Percentiles rank a stretch among this genome's conserved stretches.
These are phyloP conservation scores for Flabesymbios commensalis DNA, from an alignment of 2,888 invertebrate genomes.

Conservation along the genomic window DNA sequence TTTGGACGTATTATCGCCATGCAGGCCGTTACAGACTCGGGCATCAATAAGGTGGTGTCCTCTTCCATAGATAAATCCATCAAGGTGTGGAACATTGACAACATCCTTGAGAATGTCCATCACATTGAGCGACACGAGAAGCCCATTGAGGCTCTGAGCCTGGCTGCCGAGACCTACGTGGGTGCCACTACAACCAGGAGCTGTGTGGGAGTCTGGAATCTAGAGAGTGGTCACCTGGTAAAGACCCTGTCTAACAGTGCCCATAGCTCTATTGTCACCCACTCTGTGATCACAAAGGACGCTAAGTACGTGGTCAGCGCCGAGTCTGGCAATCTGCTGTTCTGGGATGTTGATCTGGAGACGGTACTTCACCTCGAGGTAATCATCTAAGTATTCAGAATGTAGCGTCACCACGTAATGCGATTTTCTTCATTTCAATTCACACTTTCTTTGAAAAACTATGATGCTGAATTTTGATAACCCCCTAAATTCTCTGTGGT, in stretches of 20 bases:
- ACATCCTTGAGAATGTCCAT: slow-evolving; percentile 96
- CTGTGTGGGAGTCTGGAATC: slow-evolving; percentile 94
- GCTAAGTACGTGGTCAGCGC: slow-evolving; percentile 85
- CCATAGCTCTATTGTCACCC: slow-evolving; percentile 90
- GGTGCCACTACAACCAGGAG: slow-evolving; percentile 87
- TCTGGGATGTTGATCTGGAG: slow-evolving; percentile 81
- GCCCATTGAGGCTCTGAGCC: slow-evolving; percentile 82
- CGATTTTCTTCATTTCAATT: too few species aligned
- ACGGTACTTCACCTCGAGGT: slow-evolving; percentile 80
- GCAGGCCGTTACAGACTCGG: slow-evolving; percentile 81
- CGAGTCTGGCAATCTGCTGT: slow-evolving; percentile 86
- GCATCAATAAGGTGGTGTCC: slow-evolving; percentile 75
- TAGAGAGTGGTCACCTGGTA: slow-evolving; percentile 80
- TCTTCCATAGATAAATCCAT: slow-evolving; percentile 97
- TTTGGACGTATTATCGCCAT: slow-evolving; percentile 94
- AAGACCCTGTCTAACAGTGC: slow-evolving; percentile 88
- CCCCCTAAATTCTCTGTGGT: too few species aligned
- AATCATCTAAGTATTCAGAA: too few species aligned
- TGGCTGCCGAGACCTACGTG: slow-evolving; percentile 72
- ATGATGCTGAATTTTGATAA: slow-evolving; percentile 76
- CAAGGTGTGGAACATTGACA: slow-evolving; percentile 99
- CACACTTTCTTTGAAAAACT: too few species aligned
- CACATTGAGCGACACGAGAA: slow-evolving; percentile 81
- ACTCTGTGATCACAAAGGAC: slow-evolving; percentile 83
- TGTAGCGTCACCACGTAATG: too few species aligned